A percentile compares a stretch with the other conserved stretches of the same genome.
Conservation (phyloP, 2,888 invertebrate genomes). For the Leucophora obtusa region DNA sequence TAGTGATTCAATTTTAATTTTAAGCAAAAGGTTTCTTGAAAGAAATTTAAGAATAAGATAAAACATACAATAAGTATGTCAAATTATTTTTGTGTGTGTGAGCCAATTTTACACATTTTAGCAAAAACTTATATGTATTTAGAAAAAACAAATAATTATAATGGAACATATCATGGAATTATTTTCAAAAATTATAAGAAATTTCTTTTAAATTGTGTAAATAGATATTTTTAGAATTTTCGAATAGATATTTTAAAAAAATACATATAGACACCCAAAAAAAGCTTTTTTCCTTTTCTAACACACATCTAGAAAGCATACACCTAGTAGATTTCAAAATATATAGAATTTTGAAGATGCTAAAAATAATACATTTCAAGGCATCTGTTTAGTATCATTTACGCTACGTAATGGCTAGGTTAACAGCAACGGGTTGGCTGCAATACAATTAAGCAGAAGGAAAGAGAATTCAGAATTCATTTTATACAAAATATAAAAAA, state of each 20-base stretch:
- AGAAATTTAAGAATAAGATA: constrained; percentile 34
- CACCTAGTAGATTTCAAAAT: constrained; percentile 28
- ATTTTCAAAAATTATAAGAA: not conserved
- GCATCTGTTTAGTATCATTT: constrained; percentile 52
- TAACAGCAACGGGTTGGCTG: constrained; percentile 24
- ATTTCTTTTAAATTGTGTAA: not conserved
- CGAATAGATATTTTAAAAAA: constrained; percentile 6
- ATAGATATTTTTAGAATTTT: constrained; percentile 52
- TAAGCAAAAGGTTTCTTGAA: constrained; percentile 2
- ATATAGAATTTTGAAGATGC: constrained; percentile 35
- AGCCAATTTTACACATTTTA: constrained; percentile 19
- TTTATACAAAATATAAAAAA: constrained; percentile 9
- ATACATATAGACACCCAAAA: constrained; percentile 5
- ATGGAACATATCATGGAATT: constrained; percentile 44
- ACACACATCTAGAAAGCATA: constrained; percentile 12
- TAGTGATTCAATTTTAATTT: constrained; percentile 54
- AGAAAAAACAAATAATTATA: constrained; percentile 5
- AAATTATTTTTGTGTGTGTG: constrained; percentile 34
- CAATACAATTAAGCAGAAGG: constrained; percentile 33
- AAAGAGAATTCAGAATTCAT: not conserved
- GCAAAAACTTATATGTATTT: not conserved
- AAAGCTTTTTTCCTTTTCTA: constrained; percentile 38
- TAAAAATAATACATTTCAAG: constrained; percentile 60
- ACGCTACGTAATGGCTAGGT: constrained; percentile 17
- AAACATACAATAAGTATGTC: constrained; percentile 45